Evolutionary conservation across 2,797 vertebrate genomes (phyloP), one percentile per base, ranked within the genome.

Genomic region (Diplodus puntazzo): DNA sequence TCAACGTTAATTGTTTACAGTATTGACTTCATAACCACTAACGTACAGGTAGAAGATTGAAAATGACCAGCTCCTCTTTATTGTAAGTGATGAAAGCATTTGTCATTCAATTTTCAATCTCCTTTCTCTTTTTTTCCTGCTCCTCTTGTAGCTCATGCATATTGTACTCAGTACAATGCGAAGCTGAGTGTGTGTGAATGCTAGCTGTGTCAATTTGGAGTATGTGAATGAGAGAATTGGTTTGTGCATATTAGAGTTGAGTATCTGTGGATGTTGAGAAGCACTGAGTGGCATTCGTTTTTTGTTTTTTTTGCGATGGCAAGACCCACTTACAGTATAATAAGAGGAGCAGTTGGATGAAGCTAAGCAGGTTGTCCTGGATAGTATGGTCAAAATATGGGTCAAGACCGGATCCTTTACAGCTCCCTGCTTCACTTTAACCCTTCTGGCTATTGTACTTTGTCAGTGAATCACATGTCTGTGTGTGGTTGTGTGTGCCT

Each of bases 371-470:
- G 74, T 81, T 85, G 87, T 89, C 85, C 88, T 90, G 84, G 86
- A 89, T 89, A 82, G 75, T 76, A 17, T 81, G 74, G 83, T 88
- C 67, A 86, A 79, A 89, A 92, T 90, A 67, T 90, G 84, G 88
- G 87, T 90, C 87, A 88, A 82, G 66, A 89, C 65, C 16, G 8
- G 75, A 68, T 88, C 72, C 73, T 82, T 74, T 63, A 65, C 70
- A 71, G 71, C 80, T 75, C 69, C 45, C 52, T 75, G 80, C 64
- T 74, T 86, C 64, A 81, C 58, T 79, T 84, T 12, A 80, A 61
- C 61, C 74, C 66, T 66, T 73, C 49, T 46, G 50, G 60, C 73
- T 80, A 30, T 78, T 84, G 79, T 71, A 49, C 74, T 73, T 55
- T 83, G 39, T 43, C 34, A 30, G 1, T 23, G 18, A 52, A 49